Evolutionary conservation across 2,797 vertebrate genomes (phyloP), one percentile per base, ranked within the genome.

Genomic region (Iguana delicatissima): DNA sequence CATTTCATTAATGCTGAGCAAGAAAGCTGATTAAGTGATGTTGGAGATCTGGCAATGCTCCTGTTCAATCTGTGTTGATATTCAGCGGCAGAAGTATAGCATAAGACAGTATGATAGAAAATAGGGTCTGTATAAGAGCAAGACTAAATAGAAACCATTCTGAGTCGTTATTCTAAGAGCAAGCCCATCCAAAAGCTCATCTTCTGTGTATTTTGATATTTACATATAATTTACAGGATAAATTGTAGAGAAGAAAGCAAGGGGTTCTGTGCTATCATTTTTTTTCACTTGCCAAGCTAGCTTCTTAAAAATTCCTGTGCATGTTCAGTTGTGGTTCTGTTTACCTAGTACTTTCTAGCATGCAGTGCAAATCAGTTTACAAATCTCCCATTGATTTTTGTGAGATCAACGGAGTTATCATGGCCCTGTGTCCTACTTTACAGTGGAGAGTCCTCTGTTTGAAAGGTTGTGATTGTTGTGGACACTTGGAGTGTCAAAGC

Each of bases 1-100:
- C 20, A 62, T 87, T 94, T 89, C 13, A 4, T 46, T 88, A 38
- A 69, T 86, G 59, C 62, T 52, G 50, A 73, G 91, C 88, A 91
- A 8, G 0, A 85, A 89, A 84, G 85, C 38, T 32, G 29, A 52
- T 50, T 69, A 86, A 10, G 46, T 29, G 10, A 57, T 32, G 88
- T 1, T 76, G n/a, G 80, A 92, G 50, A 12, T 18, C 89, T 93
- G 24, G 81, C 95, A 29, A 6, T 42, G 1, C 55, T 64, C 0
- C 29, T 90, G 0, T 83, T 93, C 89, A 83, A 10, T 14, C 4
- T 85, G 52, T 79, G 22, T 89, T 83, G 87, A 1, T 18, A 67
- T 35, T 76, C 55, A 91, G 64, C 80, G 62, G 50, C 59, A 85
- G 69, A 29, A 32, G n/a, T n/a, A 18, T 46, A 46, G 42, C 4